Evolutionary conservation across 1,140 invertebrate species (phyloP), one percentile per base, ranked within the genome.

Genomic region (Liolophura sinensis): DNA sequence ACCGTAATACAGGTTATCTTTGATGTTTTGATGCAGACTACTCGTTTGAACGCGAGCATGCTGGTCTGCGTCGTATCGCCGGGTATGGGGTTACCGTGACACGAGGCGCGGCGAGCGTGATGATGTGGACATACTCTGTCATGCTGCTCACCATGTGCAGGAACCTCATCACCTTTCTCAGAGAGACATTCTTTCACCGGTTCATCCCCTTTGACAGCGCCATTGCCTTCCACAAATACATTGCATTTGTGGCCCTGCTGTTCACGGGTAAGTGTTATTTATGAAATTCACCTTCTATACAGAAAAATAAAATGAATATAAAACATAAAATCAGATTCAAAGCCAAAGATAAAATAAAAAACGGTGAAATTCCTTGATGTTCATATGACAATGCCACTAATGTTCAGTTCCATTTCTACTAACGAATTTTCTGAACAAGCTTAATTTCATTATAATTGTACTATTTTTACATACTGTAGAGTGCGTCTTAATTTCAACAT

Each of bases 141-240:
- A 86, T 99, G 0, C 85, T 98, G 31, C 82, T 99, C 7, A 98
- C 96, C 15, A 97, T 99, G 93, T 97, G 94, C 5, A 88, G 96
- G 54, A 98, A 99, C 84, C 86, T 97, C 3, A 87, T 98, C 48
- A 98, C 96, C 0, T 95, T 96, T 79, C 84, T 98, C 0, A 94
- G 98, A 85, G 96, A 98, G 80, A 96, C 96, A 70, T 92, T 94
- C 3, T 90, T 98, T 25, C 95, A 97, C 75, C 95, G 97, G 75
- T 98, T 97, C 81, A 96, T 98, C 60, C 96, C 96, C 0, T 83
- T 99, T 7, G 96, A 99, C 80, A 92, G 95, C 0, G 94, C 97
- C 71, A 95, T 98, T 24, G 93, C 96, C 77, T 98, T 98, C 78
- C 96, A 99, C 83, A 98, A 98, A 85, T 96, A 98, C 56, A 94